phyloP scores from a whole-genome alignment of 2,797 vertebrate species.

The Cephalopachus bancanus region DNA sequence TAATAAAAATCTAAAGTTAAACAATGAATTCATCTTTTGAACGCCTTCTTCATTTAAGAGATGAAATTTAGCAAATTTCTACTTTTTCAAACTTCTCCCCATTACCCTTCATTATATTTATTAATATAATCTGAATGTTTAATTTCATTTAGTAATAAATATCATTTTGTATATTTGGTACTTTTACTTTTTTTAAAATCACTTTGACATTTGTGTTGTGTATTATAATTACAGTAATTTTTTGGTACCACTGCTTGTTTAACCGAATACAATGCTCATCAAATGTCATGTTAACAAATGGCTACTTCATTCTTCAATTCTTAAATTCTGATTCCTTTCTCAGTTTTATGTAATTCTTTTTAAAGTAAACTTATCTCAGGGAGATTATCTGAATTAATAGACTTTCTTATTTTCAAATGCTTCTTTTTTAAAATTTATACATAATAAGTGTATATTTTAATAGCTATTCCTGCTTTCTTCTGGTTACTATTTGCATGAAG shows the following conservation, averaged over 20 bases:
- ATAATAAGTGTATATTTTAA: background rate
- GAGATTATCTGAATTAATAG: conserved; percentile 3
- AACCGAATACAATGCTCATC: background rate
- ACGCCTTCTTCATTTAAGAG: conserved; percentile 7
- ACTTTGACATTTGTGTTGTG: conserved; percentile 16
- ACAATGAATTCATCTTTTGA: conserved; percentile 11
- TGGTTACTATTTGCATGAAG: background rate
- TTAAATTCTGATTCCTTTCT: conserved; percentile 22
- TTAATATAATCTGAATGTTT: conserved; percentile 17
- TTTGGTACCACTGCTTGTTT: conserved; percentile 27
- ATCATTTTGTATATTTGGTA: conserved; percentile 38
- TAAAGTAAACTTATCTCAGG: background rate
- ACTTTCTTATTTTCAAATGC: background rate
- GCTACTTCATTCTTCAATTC: background rate
- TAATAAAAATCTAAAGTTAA: conserved; percentile 37
- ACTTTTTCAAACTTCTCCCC: background rate
- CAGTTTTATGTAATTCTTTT: conserved; percentile 25
- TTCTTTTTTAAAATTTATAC: background rate
- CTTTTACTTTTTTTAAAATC: conserved; percentile 19
- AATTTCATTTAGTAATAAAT: conserved; percentile 42
- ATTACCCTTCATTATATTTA: background rate
- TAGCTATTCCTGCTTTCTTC: background rate
- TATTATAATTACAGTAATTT: conserved; percentile 13
- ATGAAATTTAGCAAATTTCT: conserved; percentile 1
- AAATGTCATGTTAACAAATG: background rate